phyloP scores from a whole-genome alignment of 2,888 invertebrate genomes.

The Tipula confusa region DNA sequence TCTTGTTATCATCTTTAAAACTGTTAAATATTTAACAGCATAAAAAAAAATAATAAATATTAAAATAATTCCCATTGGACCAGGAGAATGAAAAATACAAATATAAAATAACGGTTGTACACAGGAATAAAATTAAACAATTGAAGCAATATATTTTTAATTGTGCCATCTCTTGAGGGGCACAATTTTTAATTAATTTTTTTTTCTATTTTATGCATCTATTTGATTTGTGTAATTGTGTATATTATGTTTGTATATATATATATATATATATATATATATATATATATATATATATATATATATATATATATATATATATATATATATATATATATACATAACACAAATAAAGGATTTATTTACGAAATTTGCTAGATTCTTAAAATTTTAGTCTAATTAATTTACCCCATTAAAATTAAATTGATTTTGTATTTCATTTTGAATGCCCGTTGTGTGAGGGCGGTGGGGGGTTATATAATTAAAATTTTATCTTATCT shows the following conservation, averaged over 20 bases:
- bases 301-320: too few relatives aligned
- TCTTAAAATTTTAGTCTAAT: too few relatives aligned
- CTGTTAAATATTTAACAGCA: not conserved
- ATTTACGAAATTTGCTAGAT: not conserved
- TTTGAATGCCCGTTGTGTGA: too few relatives aligned
- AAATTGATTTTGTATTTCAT: too few relatives aligned
- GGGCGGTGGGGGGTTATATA: too few relatives aligned
- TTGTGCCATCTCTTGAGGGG: slow-evolving; percentile 28
- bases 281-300: too few relatives aligned
- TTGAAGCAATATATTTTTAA: slow-evolving; percentile 30
- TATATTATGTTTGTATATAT: not conserved
- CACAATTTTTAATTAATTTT: slow-evolving; percentile 26
- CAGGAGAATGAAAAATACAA: not conserved
- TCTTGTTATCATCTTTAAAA: not conserved
- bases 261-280: not conserved
- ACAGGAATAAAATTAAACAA: slow-evolving; percentile 21
- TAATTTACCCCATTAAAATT: too few relatives aligned
- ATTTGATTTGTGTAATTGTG: not conserved
- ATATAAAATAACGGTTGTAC: not conserved
- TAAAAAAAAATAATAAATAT: not conserved
- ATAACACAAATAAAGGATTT: not conserved
- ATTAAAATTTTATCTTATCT: too few relatives aligned
- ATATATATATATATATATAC: too few relatives aligned
- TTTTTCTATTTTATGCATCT: not conserved
- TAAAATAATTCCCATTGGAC: not conserved